phyloP scores from a whole-genome alignment of 2,888 invertebrate species.

The Leucophenga montana region DNA sequence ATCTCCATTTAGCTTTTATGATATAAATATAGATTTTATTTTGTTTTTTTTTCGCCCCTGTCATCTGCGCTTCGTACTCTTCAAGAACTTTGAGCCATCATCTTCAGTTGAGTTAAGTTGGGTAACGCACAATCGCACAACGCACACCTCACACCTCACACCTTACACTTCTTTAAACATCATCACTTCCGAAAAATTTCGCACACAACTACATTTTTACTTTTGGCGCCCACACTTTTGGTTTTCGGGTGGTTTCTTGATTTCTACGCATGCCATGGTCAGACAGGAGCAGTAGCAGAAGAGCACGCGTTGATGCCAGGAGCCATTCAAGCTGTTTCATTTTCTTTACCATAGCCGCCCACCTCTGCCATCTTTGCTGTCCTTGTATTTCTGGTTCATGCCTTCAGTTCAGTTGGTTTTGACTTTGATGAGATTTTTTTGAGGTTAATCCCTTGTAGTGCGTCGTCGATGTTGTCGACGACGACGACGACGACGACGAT shows the following conservation, averaged over 20 bases:
- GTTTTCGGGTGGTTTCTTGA: constrained; percentile 9
- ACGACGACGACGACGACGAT: too few species aligned
- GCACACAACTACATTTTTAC: constrained; percentile 18
- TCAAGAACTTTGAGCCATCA: constrained; percentile 57
- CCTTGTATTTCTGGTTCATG: constrained; percentile 49
- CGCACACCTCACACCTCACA: constrained; percentile 6
- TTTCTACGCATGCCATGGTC: constrained; percentile 8
- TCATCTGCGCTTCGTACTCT: constrained; percentile 13
- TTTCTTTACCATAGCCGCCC: background rate
- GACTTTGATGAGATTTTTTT: constrained; percentile 67
- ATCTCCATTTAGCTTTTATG: constrained; percentile 22
- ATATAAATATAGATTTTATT: background rate
- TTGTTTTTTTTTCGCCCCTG: constrained; percentile 15
- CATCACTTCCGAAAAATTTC: constrained; percentile 29
- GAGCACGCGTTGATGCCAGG: too few species aligned
- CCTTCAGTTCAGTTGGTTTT: constrained; percentile 48
- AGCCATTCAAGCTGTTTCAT: background rate
- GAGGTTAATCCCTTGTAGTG: constrained; percentile 68
- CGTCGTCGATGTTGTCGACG: constrained; percentile 36
- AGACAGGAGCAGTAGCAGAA: background rate
- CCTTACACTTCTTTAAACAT: constrained; percentile 16
- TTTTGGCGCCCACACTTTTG: background rate
- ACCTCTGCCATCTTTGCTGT: constrained; percentile 44
- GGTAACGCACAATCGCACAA: background rate
- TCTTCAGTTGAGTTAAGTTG: constrained; percentile 37